Conservation (phyloP, 35 echinoderm and acorn worm genomes). For the Patiria miniata region DNA sequence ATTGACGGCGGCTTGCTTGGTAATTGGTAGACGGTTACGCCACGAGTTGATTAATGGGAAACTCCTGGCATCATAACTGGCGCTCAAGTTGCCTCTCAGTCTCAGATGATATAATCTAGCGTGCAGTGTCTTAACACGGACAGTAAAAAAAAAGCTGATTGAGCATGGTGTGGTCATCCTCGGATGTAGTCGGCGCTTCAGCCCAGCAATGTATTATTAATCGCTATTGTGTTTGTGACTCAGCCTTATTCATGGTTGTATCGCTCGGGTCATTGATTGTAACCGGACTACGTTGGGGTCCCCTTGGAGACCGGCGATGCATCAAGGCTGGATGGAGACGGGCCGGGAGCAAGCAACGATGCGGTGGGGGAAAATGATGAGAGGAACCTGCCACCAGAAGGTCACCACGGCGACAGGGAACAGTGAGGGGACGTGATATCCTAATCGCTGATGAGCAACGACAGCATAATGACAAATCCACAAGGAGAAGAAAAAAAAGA, state of each 20-base stretch:
- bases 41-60: background rate
- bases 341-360: background rate
- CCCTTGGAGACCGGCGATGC: background rate
- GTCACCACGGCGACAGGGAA: background rate
- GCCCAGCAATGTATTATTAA: too few relatives aligned
- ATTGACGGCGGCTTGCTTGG: background rate
- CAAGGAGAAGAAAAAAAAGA: too few relatives aligned
- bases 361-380: background rate
- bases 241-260: too few relatives aligned
- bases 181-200: too few relatives aligned
- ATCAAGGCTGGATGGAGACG: background rate
- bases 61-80: too few relatives aligned
- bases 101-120: too few relatives aligned
- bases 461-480: background rate
- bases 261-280: too few relatives aligned
- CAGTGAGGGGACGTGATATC: background rate
- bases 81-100: too few relatives aligned
- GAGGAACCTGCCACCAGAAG: background rate
- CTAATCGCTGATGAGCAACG: background rate
- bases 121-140: too few relatives aligned
- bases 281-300: background rate
- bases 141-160: too few relatives aligned
- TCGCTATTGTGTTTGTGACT: too few relatives aligned
- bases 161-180: too few relatives aligned
- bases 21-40: slow-evolving; percentile 21